Percentiles rank a stretch among this genome's conserved stretches.
Conservation (phyloP, 2,797 vertebrate genomes). For the Neosalanx taihuensis region DNA sequence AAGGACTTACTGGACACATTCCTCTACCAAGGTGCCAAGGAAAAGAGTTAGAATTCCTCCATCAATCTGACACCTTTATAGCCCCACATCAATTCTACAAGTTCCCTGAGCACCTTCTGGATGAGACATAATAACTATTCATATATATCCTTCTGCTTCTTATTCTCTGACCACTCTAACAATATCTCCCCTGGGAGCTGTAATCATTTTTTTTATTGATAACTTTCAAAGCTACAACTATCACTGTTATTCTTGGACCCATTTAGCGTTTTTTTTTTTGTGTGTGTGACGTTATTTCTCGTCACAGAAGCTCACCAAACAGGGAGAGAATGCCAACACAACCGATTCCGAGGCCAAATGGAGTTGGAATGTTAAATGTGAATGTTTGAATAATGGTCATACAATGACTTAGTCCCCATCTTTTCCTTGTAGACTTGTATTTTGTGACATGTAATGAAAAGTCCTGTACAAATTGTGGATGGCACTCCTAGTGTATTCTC, state of each 20-base stretch:
- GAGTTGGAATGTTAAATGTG: constrained; percentile 30
- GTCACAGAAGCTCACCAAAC: constrained; percentile 27
- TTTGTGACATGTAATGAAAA: constrained; percentile 35
- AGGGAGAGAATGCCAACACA: constrained; percentile 22
- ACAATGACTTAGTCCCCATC: constrained; percentile 35
- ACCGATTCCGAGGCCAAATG: constrained; percentile 24
- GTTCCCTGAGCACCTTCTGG: constrained; percentile 24
- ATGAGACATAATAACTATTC: constrained; percentile 22
- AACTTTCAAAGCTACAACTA: constrained; percentile 6
- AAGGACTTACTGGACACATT: constrained; percentile 11
- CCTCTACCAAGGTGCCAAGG: constrained; percentile 18
- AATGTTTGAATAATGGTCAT: constrained; percentile 36
- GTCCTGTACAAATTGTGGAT: constrained; percentile 33
- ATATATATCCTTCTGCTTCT: constrained; percentile 20
- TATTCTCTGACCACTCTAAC: background rate
- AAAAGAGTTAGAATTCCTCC: constrained; percentile 19
- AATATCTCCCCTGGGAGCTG: constrained; percentile 25
- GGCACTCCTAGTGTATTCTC: constrained; percentile 17
- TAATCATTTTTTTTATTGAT: constrained; percentile 37
- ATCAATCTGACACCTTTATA: constrained; percentile 35
- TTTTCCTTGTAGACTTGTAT: constrained; percentile 25
- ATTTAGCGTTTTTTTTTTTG: constrained; percentile 7
- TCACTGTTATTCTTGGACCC: constrained; percentile 24
- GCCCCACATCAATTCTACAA: constrained; percentile 25
- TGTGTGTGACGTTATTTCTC: constrained; percentile 7